These are phyloP conservation scores for Cercocebus atys DNA, from an alignment of 2,113 vertebrate species.

Conservation along the genomic window DNA sequence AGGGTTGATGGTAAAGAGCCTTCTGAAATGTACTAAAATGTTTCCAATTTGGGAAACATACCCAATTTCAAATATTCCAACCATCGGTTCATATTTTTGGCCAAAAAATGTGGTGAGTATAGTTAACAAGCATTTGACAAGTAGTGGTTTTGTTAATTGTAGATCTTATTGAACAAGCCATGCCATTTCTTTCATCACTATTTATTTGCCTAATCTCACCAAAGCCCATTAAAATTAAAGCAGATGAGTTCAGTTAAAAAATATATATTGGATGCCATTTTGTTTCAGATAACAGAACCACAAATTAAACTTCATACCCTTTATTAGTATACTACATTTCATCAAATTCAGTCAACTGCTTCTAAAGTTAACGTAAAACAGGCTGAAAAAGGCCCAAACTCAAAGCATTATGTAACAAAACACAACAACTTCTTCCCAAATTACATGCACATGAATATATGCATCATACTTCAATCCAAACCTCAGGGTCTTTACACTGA, in stretches of 20 bases:
- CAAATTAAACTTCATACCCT: conserved; percentile 58
- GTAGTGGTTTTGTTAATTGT: conserved; percentile 56
- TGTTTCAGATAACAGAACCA: conserved; percentile 57
- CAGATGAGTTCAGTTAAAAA: conserved; percentile 50
- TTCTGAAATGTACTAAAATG: conserved; percentile 54
- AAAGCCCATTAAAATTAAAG: conserved; percentile 58
- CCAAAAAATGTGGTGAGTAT: not conserved
- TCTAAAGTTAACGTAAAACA: conserved; percentile 63
- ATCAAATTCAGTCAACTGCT: conserved; percentile 52
- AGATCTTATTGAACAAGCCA: conserved; percentile 13
- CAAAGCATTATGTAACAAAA: conserved; percentile 50
- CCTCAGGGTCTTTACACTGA: not conserved
- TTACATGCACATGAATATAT: conserved; percentile 60
- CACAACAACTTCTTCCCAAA: conserved; percentile 53
- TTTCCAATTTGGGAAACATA: conserved; percentile 43
- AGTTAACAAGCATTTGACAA: conserved; percentile 64
- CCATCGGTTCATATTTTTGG: conserved; percentile 45
- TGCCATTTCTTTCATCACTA: conserved; percentile 59
- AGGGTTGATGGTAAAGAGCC: not conserved
- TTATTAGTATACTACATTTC: conserved; percentile 53
- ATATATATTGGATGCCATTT: not conserved
- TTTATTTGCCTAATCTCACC: conserved; percentile 58
- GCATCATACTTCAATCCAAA: not conserved
- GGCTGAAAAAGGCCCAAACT: conserved; percentile 35
- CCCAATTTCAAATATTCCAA: conserved; percentile 43